Evolutionary conservation across 64 coral and sea anemone species (phyloP).

Genomic region (Exaiptasia diaphana): DNA sequence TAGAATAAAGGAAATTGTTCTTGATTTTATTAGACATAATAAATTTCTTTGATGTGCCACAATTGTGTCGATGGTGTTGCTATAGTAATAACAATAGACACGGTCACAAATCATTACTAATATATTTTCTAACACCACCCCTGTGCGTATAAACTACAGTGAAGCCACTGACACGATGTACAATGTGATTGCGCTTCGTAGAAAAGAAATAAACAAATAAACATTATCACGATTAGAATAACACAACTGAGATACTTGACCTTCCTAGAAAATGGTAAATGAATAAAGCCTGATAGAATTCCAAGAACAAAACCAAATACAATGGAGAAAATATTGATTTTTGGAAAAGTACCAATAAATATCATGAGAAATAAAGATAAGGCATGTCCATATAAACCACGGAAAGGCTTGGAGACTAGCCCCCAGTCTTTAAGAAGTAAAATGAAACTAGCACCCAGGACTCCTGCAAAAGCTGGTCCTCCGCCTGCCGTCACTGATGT

Average conservation of each 20-base stretch:
- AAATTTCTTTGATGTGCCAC: too few relatives aligned
- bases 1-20: too few relatives aligned
- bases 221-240: not conserved
- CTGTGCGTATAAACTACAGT: constrained; percentile 7
- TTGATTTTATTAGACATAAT: too few relatives aligned
- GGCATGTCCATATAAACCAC: not conserved
- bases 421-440: not conserved
- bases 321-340: constrained; percentile 22
- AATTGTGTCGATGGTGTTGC: too few relatives aligned
- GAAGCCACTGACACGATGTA: not conserved
- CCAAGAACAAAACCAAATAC: constrained; percentile 21
- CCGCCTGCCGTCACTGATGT: constrained; percentile 18
- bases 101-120: too few relatives aligned
- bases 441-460: not conserved
- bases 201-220: constrained; percentile 40
- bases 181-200: constrained; percentile 18
- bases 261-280: not conserved
- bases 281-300: constrained; percentile 1
- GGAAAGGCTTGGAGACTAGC: not conserved
- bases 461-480: constrained; percentile 17
- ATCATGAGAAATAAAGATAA: not conserved
- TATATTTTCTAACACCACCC: constrained; percentile 31
- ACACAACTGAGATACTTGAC: not conserved
- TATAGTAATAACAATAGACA: too few relatives aligned
- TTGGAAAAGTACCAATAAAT: constrained; percentile 18